phyloP scores from a whole-genome alignment of 2,113 vertebrate species.

The Coregonus clupeaformis region DNA sequence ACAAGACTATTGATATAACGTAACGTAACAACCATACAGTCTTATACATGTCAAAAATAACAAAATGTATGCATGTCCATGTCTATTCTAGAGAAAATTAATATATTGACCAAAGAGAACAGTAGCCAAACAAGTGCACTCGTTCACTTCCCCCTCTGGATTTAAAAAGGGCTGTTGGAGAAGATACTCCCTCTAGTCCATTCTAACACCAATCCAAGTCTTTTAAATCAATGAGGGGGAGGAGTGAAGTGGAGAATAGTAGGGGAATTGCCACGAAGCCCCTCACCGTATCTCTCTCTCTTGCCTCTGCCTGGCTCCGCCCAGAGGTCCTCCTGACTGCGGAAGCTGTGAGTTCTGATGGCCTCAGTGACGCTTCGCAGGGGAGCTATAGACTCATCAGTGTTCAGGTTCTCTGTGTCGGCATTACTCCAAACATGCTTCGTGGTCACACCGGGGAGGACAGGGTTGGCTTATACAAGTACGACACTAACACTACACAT shows the following conservation, averaged over 20 bases:
- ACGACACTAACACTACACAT: background rate
- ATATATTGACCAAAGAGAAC: no score
- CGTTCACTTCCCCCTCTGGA: no score
- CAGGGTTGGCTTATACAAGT: background rate
- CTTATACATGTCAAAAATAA: no score
- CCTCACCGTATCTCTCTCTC: slow-evolving; percentile 83
- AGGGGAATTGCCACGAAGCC: background rate
- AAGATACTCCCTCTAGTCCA: background rate
- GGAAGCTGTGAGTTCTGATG: slow-evolving; percentile 94
- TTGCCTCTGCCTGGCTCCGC: slow-evolving; percentile 82
- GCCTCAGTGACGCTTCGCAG: slow-evolving; percentile 92
- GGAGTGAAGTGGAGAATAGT: background rate
- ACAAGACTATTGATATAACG: background rate
- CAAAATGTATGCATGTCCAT: no score
- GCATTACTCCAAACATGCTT: slow-evolving; percentile 91
- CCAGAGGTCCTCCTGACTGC: slow-evolving; percentile 90
- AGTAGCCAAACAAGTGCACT: no score
- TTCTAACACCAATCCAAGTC: background rate
- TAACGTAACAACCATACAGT: no score
- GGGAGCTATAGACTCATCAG: slow-evolving; percentile 93
- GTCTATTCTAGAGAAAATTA: no score
- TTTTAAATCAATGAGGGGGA: no score
- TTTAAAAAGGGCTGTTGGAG: no score
- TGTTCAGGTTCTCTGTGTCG: slow-evolving; percentile 93
- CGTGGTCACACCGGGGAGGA: background rate